These are phyloP conservation scores for Emydocephalus ijimae DNA, from an alignment of 2,113 vertebrate species.

Conservation along the genomic window DNA sequence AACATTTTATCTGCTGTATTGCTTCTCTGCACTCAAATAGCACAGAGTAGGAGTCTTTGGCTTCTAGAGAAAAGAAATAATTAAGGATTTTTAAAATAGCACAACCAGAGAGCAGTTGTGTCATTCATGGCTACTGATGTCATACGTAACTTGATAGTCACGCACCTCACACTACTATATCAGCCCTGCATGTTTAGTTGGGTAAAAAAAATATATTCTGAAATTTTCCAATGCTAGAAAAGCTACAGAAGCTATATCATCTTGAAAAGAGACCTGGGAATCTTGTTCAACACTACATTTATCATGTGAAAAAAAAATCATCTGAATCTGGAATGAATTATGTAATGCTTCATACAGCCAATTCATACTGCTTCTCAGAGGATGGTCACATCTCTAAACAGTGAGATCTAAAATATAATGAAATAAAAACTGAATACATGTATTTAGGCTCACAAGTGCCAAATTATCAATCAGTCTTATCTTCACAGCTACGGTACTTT, in stretches of 20 bases:
- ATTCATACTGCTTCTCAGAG: not conserved
- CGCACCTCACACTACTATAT: not conserved
- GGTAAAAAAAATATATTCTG: not conserved
- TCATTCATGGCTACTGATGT: not conserved
- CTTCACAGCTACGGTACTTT: not conserved
- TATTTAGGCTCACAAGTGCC: not conserved
- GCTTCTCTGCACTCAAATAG: not conserved
- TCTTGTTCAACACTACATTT: not conserved
- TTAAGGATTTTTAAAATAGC: not conserved
- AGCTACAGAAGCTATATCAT: not conserved
- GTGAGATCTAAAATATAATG: not conserved
- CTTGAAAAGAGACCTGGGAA: not conserved
- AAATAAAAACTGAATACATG: not conserved
- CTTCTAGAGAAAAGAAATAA: not conserved
- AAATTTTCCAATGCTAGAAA: not conserved
- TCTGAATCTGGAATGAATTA: not conserved
- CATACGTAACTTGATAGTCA: not conserved
- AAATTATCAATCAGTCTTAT: not conserved
- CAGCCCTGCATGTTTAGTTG: not conserved
- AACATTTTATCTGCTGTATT: not conserved
- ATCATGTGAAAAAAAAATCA: not conserved
- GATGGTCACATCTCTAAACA: not conserved
- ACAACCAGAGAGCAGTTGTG: not conserved
- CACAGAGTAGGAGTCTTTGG: not conserved
- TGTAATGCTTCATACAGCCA: not conserved